These are phyloP conservation scores for Poeciliopsis gracilis DNA, from an alignment of 2,797 vertebrate genomes.

Conservation along the genomic window DNA sequence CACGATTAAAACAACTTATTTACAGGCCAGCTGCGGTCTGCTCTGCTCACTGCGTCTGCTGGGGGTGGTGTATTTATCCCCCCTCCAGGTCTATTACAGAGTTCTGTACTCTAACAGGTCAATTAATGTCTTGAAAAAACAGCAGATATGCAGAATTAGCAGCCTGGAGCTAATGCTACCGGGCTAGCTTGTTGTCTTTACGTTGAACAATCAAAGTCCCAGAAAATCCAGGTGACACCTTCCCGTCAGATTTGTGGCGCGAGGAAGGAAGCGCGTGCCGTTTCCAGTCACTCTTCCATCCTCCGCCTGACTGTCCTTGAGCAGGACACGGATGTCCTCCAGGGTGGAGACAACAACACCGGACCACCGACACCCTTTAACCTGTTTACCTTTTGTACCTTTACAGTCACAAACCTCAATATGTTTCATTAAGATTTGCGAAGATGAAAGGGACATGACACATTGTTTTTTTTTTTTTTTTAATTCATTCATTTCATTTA, in stretches of 20 bases:
- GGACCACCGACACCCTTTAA: background rate
- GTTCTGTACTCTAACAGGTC: slow-evolving; percentile 27
- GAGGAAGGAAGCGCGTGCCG: background rate
- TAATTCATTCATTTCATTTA: background rate
- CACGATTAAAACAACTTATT: slow-evolving; percentile 10
- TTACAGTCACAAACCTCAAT: background rate
- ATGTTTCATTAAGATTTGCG: background rate
- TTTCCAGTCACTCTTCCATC: slow-evolving; percentile 15
- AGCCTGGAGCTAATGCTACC: slow-evolving; percentile 47
- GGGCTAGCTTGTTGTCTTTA: slow-evolving; percentile 33
- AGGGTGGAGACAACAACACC: slow-evolving; percentile 9
- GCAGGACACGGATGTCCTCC: slow-evolving; percentile 36
- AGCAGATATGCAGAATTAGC: slow-evolving; percentile 11
- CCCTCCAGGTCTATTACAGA: background rate
- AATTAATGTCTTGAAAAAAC: slow-evolving; percentile 9
- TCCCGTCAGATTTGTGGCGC: background rate
- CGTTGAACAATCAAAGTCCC: background rate
- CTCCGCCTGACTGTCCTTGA: slow-evolving; percentile 60
- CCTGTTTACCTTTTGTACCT: background rate
- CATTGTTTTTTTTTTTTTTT: background rate
- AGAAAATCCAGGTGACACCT: background rate
- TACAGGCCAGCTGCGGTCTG: slow-evolving; percentile 23
- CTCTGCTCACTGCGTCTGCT: background rate
- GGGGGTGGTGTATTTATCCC: background rate
- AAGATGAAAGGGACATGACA: background rate